Base-by-base conservation (phyloP, 2,113 vertebrate genomes). In the Megalops atlanticus region DNA sequence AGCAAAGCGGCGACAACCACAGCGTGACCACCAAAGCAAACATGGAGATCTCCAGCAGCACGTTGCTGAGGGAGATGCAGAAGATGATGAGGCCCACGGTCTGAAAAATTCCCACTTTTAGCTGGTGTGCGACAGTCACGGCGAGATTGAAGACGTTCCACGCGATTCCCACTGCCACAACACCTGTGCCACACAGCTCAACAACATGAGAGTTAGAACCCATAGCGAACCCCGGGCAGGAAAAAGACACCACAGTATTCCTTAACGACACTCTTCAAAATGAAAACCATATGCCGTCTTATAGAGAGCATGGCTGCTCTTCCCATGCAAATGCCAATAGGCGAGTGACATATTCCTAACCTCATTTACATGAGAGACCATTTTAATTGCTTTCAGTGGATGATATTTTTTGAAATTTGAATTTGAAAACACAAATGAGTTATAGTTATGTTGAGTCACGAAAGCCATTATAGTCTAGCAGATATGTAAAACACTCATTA, bases 61-160 rank as follows among this genome's bases (percentile, higher is more conserved):
- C 15, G 70, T 90, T 89, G 31, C 72, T 77, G 64, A 81, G 1
- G 3, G 88, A 90, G 71, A 88, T 88, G 80, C 79, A 80, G 76
- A 74, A 76, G 74, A 90, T 80, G 54, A 87, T 83, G 39, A 82
- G n/a, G 21, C 77, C 75, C 4, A 82, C 47, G 0, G 77, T 80
- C 52, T 79, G 80, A 18, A 80, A n/a, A 3, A 36, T 76, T 71
- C 54, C 69, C 10, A 78, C 77, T 36, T 76, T 76, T 54, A 79
- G 21, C 64, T 82, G 86, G 36, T 81, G 84, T 39, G 74, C 43
- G 75, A 88, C 36, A 38, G 74, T 87, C 6, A 77, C 76, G n/a
- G 83, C 12, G 0, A 89, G 74, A 81, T 87, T 88, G 38, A 79
- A 86, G 76, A 45, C 2, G 58, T 90, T 88, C 78, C 78, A 80